Evolutionary conservation across 1,140 invertebrate species (phyloP), one percentile per base, ranked within the genome.

Genomic region (Caenorhabditis tropicalis): DNA sequence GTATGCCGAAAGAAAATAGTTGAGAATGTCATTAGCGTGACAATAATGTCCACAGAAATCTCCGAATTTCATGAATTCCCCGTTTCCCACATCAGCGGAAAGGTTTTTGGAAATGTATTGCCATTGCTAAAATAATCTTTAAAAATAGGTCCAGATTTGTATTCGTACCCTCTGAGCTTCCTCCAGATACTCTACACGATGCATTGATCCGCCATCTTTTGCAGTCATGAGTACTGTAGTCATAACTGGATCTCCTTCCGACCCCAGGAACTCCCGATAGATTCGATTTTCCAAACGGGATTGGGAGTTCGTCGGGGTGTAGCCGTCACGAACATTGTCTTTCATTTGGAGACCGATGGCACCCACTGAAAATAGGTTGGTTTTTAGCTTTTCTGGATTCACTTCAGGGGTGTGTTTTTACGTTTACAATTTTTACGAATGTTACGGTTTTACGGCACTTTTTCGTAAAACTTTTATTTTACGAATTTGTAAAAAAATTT

Each of bases 21-120:
- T 24, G 10, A 88, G 51, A 39, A 88, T 74, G 43, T 46, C n/a
- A 53, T 88, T 84, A 39, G 83, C 36, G 19, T 91, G 85, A 56
- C 89, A 90, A 56, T 89, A 90, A 19, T 87, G 87, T 0, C 89
- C 90, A 58, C 89, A 90, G 56, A 90, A 88, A 29, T 91, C 85
- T 12, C 39, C 70, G 82, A 90, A 89, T 12, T 60, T 79, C 51
- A 89, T 49, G n/a, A n/a, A n/a, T 24, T 82, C 15, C 16, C 43
- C 86, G 21, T 87, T 27, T 2, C 70, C 83, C 1, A 82, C 56
- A 12, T 48, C 49, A 6, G 80, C 86, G 7, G 88, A 29, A 7
- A 81, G 79, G 39, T 70, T 81, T 9, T 86, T 70, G 19, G 80
- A 65, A n/a, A 88, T 81, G 58, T 89, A 82, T 21, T 60, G 36